A percentile compares a stretch with the other conserved stretches of the same genome.
Evolutionary conservation across 1,140 invertebrate species (phyloP).

Genomic region (Dryas iulia): DNA sequence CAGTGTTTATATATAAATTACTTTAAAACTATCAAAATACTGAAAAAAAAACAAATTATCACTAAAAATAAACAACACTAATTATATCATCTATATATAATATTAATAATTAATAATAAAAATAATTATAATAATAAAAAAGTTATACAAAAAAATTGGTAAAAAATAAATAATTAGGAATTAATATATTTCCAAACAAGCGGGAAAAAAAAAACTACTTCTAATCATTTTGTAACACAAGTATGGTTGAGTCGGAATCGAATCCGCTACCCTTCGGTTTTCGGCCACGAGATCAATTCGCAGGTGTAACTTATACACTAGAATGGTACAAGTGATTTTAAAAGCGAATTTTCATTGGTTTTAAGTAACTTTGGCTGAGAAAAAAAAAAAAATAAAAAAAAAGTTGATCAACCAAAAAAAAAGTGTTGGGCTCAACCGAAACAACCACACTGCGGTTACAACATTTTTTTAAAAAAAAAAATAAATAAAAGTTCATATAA

Average conservation of each 20-base stretch:
- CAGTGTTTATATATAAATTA: conserved; percentile 50
- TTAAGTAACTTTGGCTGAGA: too few relatives aligned
- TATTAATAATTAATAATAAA: not conserved
- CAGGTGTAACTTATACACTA: too few relatives aligned
- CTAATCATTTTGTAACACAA: not conserved
- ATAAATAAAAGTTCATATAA: conserved; percentile 10
- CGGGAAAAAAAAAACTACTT: conserved; percentile 43
- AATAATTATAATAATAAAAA: conserved; percentile 43
- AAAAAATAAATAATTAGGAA: conserved; percentile 75
- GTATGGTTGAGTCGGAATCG: conserved; percentile 8
- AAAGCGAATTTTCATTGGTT: too few relatives aligned
- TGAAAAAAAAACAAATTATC: conserved; percentile 50
- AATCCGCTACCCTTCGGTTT: not conserved
- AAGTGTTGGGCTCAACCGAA: conserved; percentile 7
- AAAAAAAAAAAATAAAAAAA: not conserved
- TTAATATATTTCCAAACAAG: conserved; percentile 73
- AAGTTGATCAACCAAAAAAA: not conserved
- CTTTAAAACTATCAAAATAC: conserved; percentile 55
- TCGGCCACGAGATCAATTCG: not conserved
- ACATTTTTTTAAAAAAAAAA: not conserved
- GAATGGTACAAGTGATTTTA: too few relatives aligned
- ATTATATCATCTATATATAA: conserved; percentile 29
- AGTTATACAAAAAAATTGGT: conserved; percentile 70
- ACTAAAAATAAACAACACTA: conserved; percentile 51
- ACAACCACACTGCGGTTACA: not conserved